Evolutionary conservation across 2,888 invertebrate genomes (phyloP), one percentile per base, ranked within the genome.

Genomic region (Leptogaster cylindrica): DNA sequence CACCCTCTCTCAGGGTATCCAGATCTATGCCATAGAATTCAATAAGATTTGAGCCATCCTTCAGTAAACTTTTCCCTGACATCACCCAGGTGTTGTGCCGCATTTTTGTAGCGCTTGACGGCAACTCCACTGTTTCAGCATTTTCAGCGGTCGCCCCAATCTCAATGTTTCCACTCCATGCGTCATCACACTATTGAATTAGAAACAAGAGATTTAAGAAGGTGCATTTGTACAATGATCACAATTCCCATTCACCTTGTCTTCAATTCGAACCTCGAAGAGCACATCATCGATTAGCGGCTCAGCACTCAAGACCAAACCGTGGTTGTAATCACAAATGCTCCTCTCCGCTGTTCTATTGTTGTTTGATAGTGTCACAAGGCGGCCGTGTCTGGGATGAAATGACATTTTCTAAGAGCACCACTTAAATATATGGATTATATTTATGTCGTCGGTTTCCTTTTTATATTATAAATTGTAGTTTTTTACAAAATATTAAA

Each of bases 101-200:
- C 77, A 90, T 86, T 75, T 91, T 91, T 8, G 89, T 89, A 6
- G 93, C 92, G 76, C 90, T 91, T 5, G 90, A 87, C 31, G 89
- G 89, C 73, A 90, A 81, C 70, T 88, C 88, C 70, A 89, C 81
- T 52, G 84, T 84, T 58, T 87, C 85, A 7, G 91, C 91, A 76
- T 89, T 87, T 72, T 86, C 85, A 58, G 87, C 84, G 5, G 90
- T 90, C 10, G 91, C 87, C 18, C 91, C 91, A 68, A 91, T 88
- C 80, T 90, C 89, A 74, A 91, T 85, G 72, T 87, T 88, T 20
- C 91, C 91, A 71, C 87, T 88, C 90, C 91, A 90, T 16, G 91
- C 88, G 80, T 89, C 88, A 70, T n/a, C n/a, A n/a, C n/a, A n/a
- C n/a, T n/a, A 92, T 89, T 92, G 93, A 92, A 89, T 92, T 93